Evolutionary conservation across 2,888 invertebrate species (phyloP), one percentile per base, ranked within the genome.

Genomic region (Lasius platythorax): DNA sequence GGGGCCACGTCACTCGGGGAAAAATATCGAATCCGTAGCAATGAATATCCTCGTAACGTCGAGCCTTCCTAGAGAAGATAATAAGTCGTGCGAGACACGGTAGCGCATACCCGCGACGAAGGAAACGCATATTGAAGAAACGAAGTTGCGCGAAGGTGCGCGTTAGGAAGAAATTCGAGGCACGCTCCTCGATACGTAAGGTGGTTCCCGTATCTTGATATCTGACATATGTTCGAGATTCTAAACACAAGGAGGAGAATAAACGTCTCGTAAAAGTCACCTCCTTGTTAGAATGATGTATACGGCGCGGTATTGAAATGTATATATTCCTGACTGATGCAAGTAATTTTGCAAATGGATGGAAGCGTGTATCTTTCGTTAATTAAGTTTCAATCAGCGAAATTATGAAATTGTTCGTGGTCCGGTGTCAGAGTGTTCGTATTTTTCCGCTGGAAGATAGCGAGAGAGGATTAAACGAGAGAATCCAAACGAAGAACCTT

Each of bases 11-110:
- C 78, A 85, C 76, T 64, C 73, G 73, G 11, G 75, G 78, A 76
- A 75, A 83, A 78, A 85, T 83, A 78, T 85, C 84, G 81, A 84
- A 81, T 81, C 72, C 84, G 84, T 73, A 66, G 66, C 81, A 81
- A 84, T 84, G 84, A 84, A 81, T 84, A 82, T 66, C 50, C 64
- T 70, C 61, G 67, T 63, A 40, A 63, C 68, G 43, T 63, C 68
- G 79, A 64, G 53, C 46, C 64, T 64, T 53, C 8, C 74, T 28
- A 73, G 64, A 75, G 64, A 82, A 33, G 82, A 82, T 82, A 82
- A 82, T 82, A 82, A 43, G 82, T 82, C 64, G 82, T 75, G 75
- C 53, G 64, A 75, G 82, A 66, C 64, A 53, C 11, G 43, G 11
- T 40, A 61, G 28, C 12, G 50, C 53, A 53, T 18, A 56, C 43